Evolutionary conservation across 1,140 invertebrate species (phyloP).

Genomic region (Trypoxylus dichotomus): DNA sequence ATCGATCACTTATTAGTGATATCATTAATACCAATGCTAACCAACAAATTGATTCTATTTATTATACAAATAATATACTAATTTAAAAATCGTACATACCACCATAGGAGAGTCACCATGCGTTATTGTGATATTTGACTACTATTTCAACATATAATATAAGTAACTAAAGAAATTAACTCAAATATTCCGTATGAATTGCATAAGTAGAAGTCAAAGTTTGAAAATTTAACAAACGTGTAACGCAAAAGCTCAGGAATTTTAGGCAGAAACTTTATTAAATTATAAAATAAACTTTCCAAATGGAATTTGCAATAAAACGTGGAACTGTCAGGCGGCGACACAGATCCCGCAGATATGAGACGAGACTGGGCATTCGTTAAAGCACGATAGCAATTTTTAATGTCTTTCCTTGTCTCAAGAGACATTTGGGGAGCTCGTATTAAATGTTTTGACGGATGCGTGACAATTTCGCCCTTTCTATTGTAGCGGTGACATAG

Average conservation of each 20-base stretch:
- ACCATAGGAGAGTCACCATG: too few relatives aligned
- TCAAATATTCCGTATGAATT: too few relatives aligned
- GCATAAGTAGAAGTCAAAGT: too few relatives aligned
- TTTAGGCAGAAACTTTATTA: not conserved
- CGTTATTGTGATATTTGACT: too few relatives aligned
- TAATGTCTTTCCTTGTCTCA: slow-evolving; percentile 6
- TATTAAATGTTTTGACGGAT: slow-evolving; percentile 20
- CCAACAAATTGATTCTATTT: too few relatives aligned
- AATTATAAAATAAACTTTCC: slow-evolving; percentile 11
- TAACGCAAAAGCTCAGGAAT: not conserved
- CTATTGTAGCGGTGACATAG: not conserved
- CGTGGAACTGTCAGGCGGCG: not conserved
- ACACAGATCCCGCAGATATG: not conserved
- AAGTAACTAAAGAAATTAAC: too few relatives aligned
- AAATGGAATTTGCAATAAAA: slow-evolving; percentile 20
- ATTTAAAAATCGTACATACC: too few relatives aligned
- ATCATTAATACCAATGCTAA: too few relatives aligned
- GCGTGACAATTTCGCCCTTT: slow-evolving; percentile 1
- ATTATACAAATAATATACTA: too few relatives aligned
- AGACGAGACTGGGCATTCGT: not conserved
- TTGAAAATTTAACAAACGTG: not conserved
- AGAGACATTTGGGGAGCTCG: not conserved
- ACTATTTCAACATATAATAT: too few relatives aligned
- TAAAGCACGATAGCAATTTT: slow-evolving; percentile 20
- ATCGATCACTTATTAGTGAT: too few relatives aligned